Base-by-base conservation (phyloP, 2,113 vertebrate genomes). In the Strix uralensis region DNA sequence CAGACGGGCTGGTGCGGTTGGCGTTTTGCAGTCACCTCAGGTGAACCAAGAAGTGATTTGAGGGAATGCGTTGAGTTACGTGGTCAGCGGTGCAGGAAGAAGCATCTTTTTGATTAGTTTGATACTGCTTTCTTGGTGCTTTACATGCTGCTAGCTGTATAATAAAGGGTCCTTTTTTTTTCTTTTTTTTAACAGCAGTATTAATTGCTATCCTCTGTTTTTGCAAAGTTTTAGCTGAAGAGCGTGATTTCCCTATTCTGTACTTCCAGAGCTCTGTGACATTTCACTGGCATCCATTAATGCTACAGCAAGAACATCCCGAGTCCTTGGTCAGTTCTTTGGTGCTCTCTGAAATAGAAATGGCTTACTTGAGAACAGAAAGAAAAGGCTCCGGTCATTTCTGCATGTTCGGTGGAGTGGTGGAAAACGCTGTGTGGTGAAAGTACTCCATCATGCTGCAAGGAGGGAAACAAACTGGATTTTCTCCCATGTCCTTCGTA, bases 261-360 rank as follows among this genome's bases (percentile, higher is more conserved):
- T 65, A 71, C 86, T 96, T 85, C 86, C 46, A 52, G 59, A 87
- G 75, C 79, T 89, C 66, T 93, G 93, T 96, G 90, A 84, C 67
- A 72, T 97, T 87, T 95, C 65, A 4, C 92, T 92, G 96, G 89
- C 85, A 77, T 96, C 88, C 93, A 97, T 97, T 93, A 88, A 95
- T 74, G 92, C 73, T 79, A 92, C 83, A 66, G 83, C 79, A 25
- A 89, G 93, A 92, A 42, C 74, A 89, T 94, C 90, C 90, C 51
- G 90, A 97, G 91, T 65, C 96, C 92, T 91, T 96, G 87, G 36
- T 58, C 95, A 36, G 73, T 84, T 94, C 88, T 73, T 62, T 27
- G 62, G 38, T 78, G 77, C 44, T 82, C 38, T 79, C 49, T 91
- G 87, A 95, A 84, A 86, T 52, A 93, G 90, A 93, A 79, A 91